Conservation (phyloP, 2,113 vertebrate species). For the Leucopternis melanops region DNA sequence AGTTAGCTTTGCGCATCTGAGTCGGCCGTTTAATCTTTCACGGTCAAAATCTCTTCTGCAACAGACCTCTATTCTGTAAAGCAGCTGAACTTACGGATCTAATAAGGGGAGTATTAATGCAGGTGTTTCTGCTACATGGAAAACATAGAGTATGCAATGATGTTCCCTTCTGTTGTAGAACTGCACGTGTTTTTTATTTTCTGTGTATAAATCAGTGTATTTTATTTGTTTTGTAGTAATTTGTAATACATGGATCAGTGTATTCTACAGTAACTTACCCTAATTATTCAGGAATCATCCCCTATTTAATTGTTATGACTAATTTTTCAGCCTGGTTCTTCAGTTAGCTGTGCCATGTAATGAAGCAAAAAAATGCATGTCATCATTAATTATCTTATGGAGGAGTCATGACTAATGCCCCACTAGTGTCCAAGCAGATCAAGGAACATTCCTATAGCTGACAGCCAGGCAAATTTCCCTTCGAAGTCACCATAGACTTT, state of each 20-base stretch:
- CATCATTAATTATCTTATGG: background rate
- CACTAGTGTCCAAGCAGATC: background rate
- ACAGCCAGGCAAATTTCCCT: background rate
- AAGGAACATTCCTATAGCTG: background rate
- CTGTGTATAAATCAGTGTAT: background rate
- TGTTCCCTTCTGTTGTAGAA: background rate
- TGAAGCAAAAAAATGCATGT: background rate
- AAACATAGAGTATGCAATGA: background rate
- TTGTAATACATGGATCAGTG: background rate
- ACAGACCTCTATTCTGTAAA: background rate
- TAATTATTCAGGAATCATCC: background rate
- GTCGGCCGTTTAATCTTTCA: background rate
- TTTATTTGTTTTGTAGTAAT: background rate
- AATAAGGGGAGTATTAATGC: background rate
- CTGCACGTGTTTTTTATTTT: background rate
- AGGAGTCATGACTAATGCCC: background rate
- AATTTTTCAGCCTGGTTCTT: background rate
- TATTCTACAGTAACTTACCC: background rate
- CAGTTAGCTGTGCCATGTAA: background rate
- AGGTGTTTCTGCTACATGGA: background rate
- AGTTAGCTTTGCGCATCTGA: background rate
- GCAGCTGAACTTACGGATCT: background rate
- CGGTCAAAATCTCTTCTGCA: background rate
- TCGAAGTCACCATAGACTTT: background rate
- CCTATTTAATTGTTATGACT: background rate